A percentile compares a stretch with the other conserved stretches of the same genome.
phyloP scores from a whole-genome alignment of 2,888 invertebrate species.

The Ferdinandea cuprea region DNA sequence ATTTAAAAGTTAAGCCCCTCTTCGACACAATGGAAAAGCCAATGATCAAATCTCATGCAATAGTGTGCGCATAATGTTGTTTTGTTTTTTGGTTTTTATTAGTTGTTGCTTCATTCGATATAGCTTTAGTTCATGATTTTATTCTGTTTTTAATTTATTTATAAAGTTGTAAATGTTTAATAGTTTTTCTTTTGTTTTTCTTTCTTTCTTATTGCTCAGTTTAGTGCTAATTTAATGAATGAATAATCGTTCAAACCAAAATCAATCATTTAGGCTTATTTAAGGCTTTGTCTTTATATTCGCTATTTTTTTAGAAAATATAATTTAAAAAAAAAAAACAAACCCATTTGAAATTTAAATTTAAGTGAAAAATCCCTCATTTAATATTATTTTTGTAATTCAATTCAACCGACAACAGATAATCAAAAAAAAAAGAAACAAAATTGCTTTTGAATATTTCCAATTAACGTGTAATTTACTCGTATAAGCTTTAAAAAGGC shows the following conservation, averaged over 20 bases:
- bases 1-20: too few relatives aligned
- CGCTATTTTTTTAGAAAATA: slow-evolving; percentile 18
- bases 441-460: not conserved
- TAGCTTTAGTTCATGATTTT: slow-evolving; percentile 12
- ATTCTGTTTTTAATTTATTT: slow-evolving; percentile 14
- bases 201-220: slow-evolving; percentile 69
- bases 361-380: not conserved
- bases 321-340: not conserved
- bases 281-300: slow-evolving; percentile 56
- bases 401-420: not conserved
- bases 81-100: too few relatives aligned
- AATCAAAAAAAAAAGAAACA: slow-evolving; percentile 11
- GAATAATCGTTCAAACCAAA: slow-evolving; percentile 41
- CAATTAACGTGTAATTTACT: too few relatives aligned
- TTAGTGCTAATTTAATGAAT: slow-evolving; percentile 52
- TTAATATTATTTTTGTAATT: slow-evolving; percentile 3
- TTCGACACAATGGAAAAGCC: not conserved
- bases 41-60: slow-evolving; percentile 9
- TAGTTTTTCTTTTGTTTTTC: too few relatives aligned
- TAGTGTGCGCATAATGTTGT: slow-evolving; percentile 21
- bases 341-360: not conserved
- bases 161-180: slow-evolving; percentile 60
- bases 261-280: slow-evolving; percentile 47
- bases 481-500: not conserved
- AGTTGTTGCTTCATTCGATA: not conserved